Conservation (phyloP, 2,797 vertebrate species). For the Glyptemys insculpta region DNA sequence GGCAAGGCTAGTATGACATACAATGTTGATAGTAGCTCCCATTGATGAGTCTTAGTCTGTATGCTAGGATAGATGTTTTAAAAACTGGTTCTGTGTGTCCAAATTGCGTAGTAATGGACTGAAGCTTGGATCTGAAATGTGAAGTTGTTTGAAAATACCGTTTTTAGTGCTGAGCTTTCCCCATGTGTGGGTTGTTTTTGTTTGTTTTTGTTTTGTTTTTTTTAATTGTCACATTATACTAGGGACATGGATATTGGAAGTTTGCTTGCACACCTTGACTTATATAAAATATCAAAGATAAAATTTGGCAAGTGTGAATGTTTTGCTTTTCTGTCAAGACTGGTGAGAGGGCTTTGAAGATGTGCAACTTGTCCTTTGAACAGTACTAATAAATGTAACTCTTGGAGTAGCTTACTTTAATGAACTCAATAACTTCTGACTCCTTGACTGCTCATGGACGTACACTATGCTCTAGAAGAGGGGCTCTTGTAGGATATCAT, state of each 20-base stretch:
- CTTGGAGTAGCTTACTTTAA: neutral
- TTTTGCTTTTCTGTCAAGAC: neutral
- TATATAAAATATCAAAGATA: neutral
- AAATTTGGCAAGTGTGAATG: neutral
- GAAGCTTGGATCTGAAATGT: neutral
- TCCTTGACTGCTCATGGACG: neutral
- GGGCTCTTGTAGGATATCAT: neutral
- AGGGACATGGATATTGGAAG: neutral
- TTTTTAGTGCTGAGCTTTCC: neutral
- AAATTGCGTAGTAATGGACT: neutral
- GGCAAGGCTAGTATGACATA: neutral
- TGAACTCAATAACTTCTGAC: neutral
- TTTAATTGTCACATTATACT: neutral
- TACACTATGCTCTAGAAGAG: neutral
- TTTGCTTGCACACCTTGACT: neutral
- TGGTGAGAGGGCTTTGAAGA: neutral
- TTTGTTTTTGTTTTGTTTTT: neutral
- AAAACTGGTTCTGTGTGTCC: neutral
- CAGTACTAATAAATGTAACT: neutral
- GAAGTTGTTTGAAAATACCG: neutral
- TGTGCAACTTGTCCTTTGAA: neutral
- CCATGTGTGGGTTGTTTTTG: neutral
- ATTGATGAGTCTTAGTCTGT: neutral
- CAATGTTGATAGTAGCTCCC: neutral
- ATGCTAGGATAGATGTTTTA: neutral